Percentiles rank a stretch among this genome's conserved stretches.
Evolutionary conservation across 2,113 vertebrate genomes (phyloP).

Genomic region (Entosphenus tridentatus): DNA sequence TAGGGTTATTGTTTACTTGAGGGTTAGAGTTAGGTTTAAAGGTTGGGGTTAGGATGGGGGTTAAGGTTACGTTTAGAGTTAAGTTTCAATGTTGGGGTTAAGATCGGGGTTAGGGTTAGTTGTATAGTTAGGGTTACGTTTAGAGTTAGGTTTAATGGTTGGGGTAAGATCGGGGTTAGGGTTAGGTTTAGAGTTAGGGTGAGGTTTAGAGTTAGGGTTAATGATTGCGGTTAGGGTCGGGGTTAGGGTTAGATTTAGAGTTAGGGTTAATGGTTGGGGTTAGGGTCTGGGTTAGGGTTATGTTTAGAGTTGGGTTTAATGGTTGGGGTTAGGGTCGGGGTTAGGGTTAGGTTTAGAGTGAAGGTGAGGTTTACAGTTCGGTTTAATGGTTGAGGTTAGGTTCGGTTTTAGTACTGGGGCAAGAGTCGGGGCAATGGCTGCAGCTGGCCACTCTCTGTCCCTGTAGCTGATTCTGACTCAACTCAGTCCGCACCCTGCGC

Average conservation of each 20-base stretch:
- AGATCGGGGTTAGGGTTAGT: not conserved
- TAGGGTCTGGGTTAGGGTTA: no score
- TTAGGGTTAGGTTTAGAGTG: slow-evolving; percentile 1
- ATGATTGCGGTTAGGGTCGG: not conserved
- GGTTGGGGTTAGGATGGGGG: not conserved
- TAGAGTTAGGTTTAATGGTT: not conserved
- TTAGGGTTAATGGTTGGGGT: not conserved
- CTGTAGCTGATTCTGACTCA: no score
- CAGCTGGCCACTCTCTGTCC: no score
- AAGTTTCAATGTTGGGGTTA: not conserved
- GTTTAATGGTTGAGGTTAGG: no score
- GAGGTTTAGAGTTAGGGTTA: not conserved
- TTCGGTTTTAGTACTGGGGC: not conserved
- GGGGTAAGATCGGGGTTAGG: not conserved
- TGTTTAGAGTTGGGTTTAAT: not conserved
- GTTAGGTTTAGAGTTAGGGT: not conserved
- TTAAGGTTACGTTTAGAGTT: not conserved
- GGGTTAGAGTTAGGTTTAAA: slow-evolving; percentile 5
- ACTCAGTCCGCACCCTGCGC: no score
- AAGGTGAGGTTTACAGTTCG: no score
- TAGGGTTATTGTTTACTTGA: slow-evolving; percentile 1
- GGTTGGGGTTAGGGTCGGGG: slow-evolving; percentile 1
- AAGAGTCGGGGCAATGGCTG: not conserved
- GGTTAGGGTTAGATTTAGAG: slow-evolving; percentile 1
- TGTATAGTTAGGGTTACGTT: not conserved